phyloP scores from a whole-genome alignment of 2,113 vertebrate genomes.

The Toxotes chatareus region DNA sequence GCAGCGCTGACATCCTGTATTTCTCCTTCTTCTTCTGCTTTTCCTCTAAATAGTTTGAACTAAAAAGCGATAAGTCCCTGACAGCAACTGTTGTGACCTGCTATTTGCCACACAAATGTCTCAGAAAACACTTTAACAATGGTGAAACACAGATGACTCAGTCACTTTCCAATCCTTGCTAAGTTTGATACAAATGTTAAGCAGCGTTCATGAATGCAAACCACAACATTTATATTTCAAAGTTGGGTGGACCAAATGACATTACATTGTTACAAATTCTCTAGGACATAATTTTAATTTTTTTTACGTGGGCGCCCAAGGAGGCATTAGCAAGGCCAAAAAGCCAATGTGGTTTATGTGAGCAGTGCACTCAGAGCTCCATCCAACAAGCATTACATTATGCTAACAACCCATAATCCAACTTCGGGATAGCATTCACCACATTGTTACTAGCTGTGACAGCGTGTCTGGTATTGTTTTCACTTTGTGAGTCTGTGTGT shows the following conservation, averaged over 20 bases:
- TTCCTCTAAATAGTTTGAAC: conserved; percentile 8
- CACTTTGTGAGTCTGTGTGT: too few relatives aligned
- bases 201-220: background rate
- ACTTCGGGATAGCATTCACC: conserved; percentile 15
- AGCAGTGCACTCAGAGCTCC: background rate
- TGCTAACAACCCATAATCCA: conserved; percentile 28
- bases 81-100: background rate
- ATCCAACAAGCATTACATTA: conserved; percentile 12
- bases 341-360: background rate
- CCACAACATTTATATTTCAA: background rate
- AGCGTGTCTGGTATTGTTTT: too few relatives aligned
- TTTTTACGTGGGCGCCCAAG: background rate
- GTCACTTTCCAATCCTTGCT: background rate
- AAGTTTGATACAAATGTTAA: background rate
- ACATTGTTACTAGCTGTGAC: background rate
- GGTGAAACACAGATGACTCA: background rate
- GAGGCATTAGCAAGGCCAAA: conserved; percentile 6
- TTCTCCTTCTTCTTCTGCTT: conserved; percentile 15
- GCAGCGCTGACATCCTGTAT: conserved; percentile 32
- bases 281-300: background rate
- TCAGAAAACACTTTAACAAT: background rate
- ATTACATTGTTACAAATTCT: conserved; percentile 11
- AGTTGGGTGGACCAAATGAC: background rate
- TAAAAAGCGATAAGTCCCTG: conserved; percentile 8
- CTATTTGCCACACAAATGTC: background rate